Percentiles rank a stretch among this genome's conserved stretches.
Evolutionary conservation across 2,888 invertebrate genomes (phyloP).

Genomic region (Chrysolina americana): DNA sequence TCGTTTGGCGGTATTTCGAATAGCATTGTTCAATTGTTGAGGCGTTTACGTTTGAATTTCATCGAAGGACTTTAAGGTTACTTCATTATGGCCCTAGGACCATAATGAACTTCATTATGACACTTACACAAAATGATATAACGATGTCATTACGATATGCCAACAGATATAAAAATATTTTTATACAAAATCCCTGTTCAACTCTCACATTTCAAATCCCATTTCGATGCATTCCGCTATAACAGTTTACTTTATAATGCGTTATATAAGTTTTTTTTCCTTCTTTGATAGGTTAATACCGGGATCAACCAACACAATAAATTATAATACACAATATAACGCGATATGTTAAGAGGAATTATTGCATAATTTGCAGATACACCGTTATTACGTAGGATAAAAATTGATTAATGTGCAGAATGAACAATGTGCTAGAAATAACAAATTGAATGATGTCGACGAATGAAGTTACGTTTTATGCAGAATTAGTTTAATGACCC

Average conservation of each 20-base stretch:
- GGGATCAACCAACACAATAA: conserved; percentile 1
- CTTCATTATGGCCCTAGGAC: no score
- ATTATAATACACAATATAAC: not conserved
- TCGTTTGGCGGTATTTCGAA: no score
- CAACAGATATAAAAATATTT: not conserved
- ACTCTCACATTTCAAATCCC: not conserved
- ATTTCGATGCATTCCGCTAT: not conserved
- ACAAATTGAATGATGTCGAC: not conserved
- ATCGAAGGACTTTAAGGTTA: no score
- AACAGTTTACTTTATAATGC: not conserved
- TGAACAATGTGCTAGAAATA: conserved; percentile 10
- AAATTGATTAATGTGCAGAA: conserved; percentile 10
- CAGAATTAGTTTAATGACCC: not conserved
- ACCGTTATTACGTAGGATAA: not conserved
- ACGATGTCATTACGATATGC: no score
- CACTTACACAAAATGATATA: no score
- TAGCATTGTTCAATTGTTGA: no score
- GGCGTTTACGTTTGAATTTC: no score
- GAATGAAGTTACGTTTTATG: not conserved
- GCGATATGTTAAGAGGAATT: not conserved
- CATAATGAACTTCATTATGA: no score
- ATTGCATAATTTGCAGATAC: not conserved
- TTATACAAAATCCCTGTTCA: not conserved
- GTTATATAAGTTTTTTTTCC: not conserved
- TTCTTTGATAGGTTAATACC: not conserved